These are phyloP conservation scores for Spilarctia lutea DNA, from an alignment of 2,888 invertebrate species.

Conservation along the genomic window DNA sequence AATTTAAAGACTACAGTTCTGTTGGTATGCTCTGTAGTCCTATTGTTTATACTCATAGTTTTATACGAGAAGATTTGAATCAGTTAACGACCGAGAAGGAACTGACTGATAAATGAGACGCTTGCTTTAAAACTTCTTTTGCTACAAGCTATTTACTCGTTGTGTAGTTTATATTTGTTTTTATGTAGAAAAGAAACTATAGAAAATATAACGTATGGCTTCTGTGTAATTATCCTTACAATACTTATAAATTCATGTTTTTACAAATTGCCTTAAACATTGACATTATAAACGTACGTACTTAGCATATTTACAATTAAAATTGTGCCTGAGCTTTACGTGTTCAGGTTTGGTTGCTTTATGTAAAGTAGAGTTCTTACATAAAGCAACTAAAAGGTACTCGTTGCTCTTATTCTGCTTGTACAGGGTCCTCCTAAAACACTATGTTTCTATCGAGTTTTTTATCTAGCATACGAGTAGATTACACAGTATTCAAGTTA, in stretches of 20 bases:
- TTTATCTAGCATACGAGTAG: constrained; percentile 16
- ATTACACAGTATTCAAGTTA: constrained; percentile 7
- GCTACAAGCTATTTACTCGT: neutral
- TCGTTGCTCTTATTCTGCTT: neutral
- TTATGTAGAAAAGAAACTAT: neutral
- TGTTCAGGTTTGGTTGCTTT: neutral
- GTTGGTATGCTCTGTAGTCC: neutral
- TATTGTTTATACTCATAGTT: neutral
- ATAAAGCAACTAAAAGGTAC: neutral
- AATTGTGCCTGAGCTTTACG: neutral
- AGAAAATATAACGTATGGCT: neutral
- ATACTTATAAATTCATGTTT: neutral
- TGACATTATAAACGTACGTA: constrained; percentile 15
- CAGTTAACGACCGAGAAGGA: neutral
- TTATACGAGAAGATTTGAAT: neutral
- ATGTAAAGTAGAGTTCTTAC: neutral
- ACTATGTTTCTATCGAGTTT: neutral
- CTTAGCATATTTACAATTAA: constrained; percentile 25
- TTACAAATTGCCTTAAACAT: constrained; percentile 14
- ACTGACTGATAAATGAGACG: neutral
- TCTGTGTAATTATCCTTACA: neutral
- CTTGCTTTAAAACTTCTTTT: neutral
- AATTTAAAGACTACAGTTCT: neutral
- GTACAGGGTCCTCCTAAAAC: neutral
- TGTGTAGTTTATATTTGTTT: neutral